A percentile compares a stretch with the other conserved stretches of the same genome.
phyloP scores from a whole-genome alignment of 2,888 invertebrate genomes.

The Litoditis marina region DNA sequence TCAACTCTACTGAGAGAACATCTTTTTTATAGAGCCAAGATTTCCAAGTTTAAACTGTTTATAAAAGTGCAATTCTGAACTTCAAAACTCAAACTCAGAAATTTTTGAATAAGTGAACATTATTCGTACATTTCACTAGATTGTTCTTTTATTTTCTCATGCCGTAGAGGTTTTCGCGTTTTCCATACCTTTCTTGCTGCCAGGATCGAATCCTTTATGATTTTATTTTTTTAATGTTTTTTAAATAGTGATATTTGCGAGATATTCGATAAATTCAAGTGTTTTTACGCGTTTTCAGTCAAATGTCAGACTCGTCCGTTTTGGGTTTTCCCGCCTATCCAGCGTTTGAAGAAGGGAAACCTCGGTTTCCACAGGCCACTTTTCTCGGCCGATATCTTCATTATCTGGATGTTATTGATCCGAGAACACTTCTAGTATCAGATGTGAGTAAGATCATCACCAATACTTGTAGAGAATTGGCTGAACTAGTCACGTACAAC shows the following conservation, averaged over 20 bases:
- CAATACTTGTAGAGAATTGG: no score
- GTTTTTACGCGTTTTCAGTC: neutral
- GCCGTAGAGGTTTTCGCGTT: neutral
- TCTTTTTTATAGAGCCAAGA: no score
- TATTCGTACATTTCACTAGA: no score
- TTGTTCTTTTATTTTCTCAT: neutral
- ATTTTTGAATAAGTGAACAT: no score
- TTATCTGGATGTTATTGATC: conserved; percentile 65
- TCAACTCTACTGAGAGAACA: no score
- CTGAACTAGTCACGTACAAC: no score
- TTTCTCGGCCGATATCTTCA: conserved; percentile 64
- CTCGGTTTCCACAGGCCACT: conserved; percentile 58
- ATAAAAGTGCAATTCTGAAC: no score
- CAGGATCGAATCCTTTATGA: neutral
- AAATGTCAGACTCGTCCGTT: conserved; percentile 21
- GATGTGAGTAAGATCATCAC: no score
- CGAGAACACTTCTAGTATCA: conserved; percentile 64
- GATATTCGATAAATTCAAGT: no score
- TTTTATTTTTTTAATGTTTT: conserved; percentile 2
- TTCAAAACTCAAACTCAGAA: no score
- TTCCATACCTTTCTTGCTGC: neutral
- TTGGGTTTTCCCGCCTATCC: conserved; percentile 53
- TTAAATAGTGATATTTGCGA: neutral
- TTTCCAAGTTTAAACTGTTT: no score
- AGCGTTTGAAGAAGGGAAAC: conserved; percentile 40